Conservation (phyloP, 2,888 invertebrate species). For the Aphodius sticticus region DNA sequence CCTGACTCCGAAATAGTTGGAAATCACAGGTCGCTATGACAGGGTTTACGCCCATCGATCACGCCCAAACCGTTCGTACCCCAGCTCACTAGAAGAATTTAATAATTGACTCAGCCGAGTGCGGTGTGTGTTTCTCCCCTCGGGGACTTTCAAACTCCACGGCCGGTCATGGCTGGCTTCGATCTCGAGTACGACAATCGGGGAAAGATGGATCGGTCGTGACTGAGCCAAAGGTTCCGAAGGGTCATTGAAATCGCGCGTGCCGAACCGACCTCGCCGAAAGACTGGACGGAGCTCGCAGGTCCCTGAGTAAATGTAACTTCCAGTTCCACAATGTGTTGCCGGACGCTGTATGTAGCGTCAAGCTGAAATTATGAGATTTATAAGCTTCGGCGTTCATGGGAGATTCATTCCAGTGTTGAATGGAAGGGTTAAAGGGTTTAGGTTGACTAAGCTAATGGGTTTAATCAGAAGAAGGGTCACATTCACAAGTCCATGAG, state of each 20-base stretch:
- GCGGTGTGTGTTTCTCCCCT: background rate
- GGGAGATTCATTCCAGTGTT: too few species aligned
- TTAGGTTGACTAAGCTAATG: too few species aligned
- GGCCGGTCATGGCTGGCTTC: background rate
- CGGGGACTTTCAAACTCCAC: background rate
- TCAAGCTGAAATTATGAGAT: too few species aligned
- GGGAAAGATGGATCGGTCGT: background rate
- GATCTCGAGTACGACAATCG: background rate
- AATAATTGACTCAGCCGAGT: background rate
- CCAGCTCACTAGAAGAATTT: background rate
- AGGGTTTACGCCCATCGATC: background rate
- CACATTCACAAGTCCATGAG: too few species aligned
- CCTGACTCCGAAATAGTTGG: background rate
- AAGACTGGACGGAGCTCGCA: background rate
- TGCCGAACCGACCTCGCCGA: background rate
- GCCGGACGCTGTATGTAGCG: too few species aligned
- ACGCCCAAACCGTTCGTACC: background rate
- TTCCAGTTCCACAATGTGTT: too few species aligned
- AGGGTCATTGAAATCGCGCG: background rate
- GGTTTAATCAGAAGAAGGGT: too few species aligned
- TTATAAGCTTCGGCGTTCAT: too few species aligned
- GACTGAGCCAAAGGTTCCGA: background rate
- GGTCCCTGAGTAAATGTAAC: too few species aligned
- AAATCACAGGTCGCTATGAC: slow-evolving; percentile 4
- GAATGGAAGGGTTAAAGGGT: too few species aligned